These are phyloP conservation scores for Drosophila longiperda DNA, from an alignment of 2,888 invertebrate genomes.

Conservation along the genomic window DNA sequence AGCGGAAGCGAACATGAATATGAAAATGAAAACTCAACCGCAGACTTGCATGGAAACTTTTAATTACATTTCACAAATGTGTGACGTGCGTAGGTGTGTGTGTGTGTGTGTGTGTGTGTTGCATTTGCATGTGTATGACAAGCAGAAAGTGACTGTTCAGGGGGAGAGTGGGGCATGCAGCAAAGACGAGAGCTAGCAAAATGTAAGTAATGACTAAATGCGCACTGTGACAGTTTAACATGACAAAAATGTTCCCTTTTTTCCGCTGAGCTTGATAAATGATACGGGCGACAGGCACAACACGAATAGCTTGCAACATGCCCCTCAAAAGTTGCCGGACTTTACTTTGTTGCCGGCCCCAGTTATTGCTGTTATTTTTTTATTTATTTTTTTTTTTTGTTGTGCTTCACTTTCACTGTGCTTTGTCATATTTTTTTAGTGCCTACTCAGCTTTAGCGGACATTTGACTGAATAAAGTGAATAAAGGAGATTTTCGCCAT, in stretches of 20 bases:
- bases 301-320: constrained; percentile 35
- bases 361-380: constrained; percentile 34
- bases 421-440: constrained; percentile 9
- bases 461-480: constrained; percentile 76
- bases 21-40: constrained; percentile 62
- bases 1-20: constrained; percentile 42
- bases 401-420: constrained; percentile 56
- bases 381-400: constrained; percentile 11
- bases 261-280: constrained; percentile 78
- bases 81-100: constrained; percentile 24
- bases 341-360: constrained; percentile 35
- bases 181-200: constrained; percentile 43
- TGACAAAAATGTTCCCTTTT: constrained; percentile 79
- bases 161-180: not conserved
- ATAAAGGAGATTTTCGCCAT: constrained; percentile 70
- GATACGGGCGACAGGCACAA: constrained; percentile 55
- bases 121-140: constrained; percentile 67
- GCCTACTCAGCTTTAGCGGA: constrained; percentile 22
- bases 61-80: constrained; percentile 69
- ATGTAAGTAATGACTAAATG: constrained; percentile 82
- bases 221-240: constrained; percentile 82
- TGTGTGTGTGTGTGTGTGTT: constrained; percentile 24
- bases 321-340: constrained; percentile 52
- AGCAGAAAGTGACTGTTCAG: constrained; percentile 46
- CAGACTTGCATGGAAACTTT: constrained; percentile 76